Conservation (phyloP, 37 sponge, comb jelly and placozoan genomes). For the Ianthella basta region DNA sequence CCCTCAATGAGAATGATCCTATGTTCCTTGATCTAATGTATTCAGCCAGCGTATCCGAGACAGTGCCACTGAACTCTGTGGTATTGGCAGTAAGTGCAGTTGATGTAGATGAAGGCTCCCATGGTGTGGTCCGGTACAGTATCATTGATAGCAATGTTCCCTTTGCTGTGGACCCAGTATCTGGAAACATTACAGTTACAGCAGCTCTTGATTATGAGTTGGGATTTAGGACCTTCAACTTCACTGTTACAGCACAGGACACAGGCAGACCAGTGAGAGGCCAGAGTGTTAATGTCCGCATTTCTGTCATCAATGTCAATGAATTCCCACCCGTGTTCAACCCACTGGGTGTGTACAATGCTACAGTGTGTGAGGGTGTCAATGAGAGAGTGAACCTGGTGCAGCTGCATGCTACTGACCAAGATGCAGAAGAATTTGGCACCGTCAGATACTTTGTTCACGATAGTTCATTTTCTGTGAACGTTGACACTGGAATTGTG, state of each 20-base stretch:
- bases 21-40: neutral
- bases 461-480: constrained; percentile 29
- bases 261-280: constrained; percentile 25
- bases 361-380: constrained; percentile 28
- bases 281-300: neutral
- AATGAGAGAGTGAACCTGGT: neutral
- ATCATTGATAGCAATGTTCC: neutral
- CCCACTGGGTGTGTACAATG: constrained; percentile 18
- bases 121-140: neutral
- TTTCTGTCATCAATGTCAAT: constrained; percentile 16
- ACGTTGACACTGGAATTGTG: constrained; percentile 35
- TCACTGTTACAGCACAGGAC: constrained; percentile 58
- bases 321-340: constrained; percentile 19
- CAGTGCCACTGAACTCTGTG: neutral
- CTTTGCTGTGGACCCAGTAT: constrained; percentile 45
- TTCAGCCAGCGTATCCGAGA: neutral
- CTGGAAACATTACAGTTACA: constrained; percentile 56
- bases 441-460: constrained; percentile 29
- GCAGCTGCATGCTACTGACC: constrained; percentile 50
- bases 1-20: constrained; percentile 18
- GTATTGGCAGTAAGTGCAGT: neutral
- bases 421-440: constrained; percentile 42
- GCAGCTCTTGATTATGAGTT: constrained; percentile 50
- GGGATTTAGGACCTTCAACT: neutral
- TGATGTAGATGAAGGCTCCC: constrained; percentile 27